Evolutionary conservation across 2,113 vertebrate species (phyloP).

Genomic region (Melanocharis versteri): DNA sequence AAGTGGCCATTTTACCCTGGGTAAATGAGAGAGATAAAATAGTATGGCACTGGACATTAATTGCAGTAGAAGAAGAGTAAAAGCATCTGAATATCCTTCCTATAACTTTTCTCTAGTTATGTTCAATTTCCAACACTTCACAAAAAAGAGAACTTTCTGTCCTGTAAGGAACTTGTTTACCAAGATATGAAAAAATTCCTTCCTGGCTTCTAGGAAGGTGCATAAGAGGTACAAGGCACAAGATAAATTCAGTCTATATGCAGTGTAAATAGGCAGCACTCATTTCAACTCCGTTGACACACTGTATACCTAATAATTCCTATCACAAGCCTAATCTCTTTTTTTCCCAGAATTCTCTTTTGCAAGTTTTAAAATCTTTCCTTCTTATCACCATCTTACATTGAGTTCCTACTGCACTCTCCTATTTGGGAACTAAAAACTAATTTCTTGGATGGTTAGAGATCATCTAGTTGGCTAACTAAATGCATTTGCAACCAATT

Average conservation of each 20-base stretch:
- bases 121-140: background rate
- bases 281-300: background rate
- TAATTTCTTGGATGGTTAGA: background rate
- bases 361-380: background rate
- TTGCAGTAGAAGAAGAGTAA: background rate
- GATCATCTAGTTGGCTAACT: background rate
- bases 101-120: background rate
- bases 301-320: background rate
- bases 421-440: background rate
- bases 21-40: background rate
- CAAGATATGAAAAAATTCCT: background rate
- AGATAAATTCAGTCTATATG: background rate
- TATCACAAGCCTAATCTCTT: background rate
- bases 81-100: background rate
- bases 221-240: background rate
- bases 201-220: background rate
- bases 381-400: background rate
- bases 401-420: background rate
- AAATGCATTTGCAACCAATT: background rate
- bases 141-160: background rate
- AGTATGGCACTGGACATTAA: background rate
- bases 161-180: background rate
- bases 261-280: background rate
- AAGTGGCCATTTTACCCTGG: background rate
- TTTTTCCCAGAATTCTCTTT: background rate